Conservation (phyloP, 2,113 vertebrate species). For the Porphyrio hochstetteri region DNA sequence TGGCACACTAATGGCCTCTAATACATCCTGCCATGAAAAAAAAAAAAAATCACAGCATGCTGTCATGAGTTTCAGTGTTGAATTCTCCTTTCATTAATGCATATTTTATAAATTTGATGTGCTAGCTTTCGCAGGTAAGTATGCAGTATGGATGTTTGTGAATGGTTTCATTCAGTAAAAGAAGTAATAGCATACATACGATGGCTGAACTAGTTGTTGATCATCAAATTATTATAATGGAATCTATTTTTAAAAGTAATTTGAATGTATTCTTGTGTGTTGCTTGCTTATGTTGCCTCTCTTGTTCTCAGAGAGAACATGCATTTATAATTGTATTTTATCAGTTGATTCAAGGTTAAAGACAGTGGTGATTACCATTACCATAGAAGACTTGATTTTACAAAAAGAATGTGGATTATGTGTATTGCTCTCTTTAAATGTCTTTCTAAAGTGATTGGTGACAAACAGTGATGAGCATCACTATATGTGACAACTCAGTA, state of each 20-base stretch:
- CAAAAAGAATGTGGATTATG: not conserved
- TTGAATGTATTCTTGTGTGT: not conserved
- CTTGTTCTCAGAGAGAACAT: not conserved
- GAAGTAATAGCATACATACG: not conserved
- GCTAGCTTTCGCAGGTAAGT: not conserved
- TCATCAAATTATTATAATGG: not conserved
- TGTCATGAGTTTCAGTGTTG: not conserved
- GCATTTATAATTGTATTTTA: not conserved
- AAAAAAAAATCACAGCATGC: not conserved
- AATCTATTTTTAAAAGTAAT: slow-evolving; percentile 7
- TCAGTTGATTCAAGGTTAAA: slow-evolving; percentile 41
- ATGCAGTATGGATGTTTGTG: not conserved
- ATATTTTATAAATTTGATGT: not conserved
- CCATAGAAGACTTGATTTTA: not conserved
- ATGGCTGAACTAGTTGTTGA: not conserved
- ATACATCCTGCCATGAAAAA: not conserved
- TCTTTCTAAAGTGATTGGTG: not conserved
- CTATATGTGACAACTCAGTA: not conserved
- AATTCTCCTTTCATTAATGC: not conserved
- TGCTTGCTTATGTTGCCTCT: not conserved
- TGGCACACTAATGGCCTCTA: not conserved
- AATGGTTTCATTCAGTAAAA: not conserved
- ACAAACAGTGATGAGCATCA: not conserved
- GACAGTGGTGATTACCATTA: not conserved
- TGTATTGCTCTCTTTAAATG: not conserved